Conservation (phyloP, 2,113 vertebrate species). For the Alligator mississippiensis region DNA sequence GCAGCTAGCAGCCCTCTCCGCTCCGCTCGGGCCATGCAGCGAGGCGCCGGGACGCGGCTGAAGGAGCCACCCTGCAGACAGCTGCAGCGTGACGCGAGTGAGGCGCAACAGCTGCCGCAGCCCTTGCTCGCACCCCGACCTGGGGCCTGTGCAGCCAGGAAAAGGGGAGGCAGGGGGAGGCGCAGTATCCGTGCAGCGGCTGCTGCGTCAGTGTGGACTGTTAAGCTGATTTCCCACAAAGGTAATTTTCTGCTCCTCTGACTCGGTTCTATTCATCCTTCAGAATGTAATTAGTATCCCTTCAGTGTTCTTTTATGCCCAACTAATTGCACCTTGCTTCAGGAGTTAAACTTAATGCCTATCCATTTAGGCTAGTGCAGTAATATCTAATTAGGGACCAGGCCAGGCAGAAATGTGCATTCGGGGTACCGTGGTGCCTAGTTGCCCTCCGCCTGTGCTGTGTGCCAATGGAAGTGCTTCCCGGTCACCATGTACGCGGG, state of each 20-base stretch:
- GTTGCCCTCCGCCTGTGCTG: not conserved
- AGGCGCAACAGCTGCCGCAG: not conserved
- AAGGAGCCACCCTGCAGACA: not conserved
- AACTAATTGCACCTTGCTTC: slow-evolving; percentile 77
- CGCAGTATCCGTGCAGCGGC: not conserved
- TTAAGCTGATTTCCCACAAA: slow-evolving; percentile 71
- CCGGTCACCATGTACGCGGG: slow-evolving; percentile 12
- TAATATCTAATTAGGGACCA: slow-evolving; percentile 68
- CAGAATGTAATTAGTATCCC: slow-evolving; percentile 76
- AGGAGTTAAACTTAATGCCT: slow-evolving; percentile 75
- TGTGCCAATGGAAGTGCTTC: not conserved
- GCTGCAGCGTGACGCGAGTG: not conserved
- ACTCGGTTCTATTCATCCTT: slow-evolving; percentile 74
- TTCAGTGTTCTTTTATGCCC: slow-evolving; percentile 76
- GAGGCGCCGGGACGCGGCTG: not conserved
- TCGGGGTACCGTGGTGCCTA: not conserved
- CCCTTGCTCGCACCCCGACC: accelerated
- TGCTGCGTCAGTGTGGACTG: slow-evolving; percentile 35
- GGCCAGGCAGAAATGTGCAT: slow-evolving; percentile 55
- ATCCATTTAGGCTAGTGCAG: slow-evolving; percentile 58
- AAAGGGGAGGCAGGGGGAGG: not conserved
- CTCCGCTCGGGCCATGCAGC: not conserved
- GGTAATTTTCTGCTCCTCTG: slow-evolving; percentile 83
- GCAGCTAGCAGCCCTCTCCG: not conserved
- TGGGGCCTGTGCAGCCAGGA: not conserved